Evolutionary conservation across 1,140 invertebrate genomes (phyloP), one percentile per base, ranked within the genome.

Genomic region (Drosophila novamexicana): DNA sequence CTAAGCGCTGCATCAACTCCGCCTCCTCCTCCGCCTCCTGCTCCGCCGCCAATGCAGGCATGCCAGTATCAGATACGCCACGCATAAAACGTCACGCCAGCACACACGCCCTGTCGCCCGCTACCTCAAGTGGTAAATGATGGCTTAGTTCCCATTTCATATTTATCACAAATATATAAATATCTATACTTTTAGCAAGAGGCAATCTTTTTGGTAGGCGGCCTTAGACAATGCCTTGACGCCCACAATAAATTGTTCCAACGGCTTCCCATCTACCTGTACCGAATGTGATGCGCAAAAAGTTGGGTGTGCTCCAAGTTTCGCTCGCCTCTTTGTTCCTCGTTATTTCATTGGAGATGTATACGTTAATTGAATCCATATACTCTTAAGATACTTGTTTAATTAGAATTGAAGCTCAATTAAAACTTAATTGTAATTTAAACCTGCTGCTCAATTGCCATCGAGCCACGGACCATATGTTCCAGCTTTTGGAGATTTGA

Each of bases 371-470:
- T 73, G 52, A 59, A 69, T 77, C 52, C 50, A 70, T 59, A 49
- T 32, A 66, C 63, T 64, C 12, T 32, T 45, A 77, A 77, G 76
- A 56, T 69, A 50, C 50, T 63, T 50, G 29, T 42, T 53, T 73
- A 76, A 76, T 73, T 77, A 63, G 36, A 67, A 74, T 54, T 77
- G 82, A 79, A 83, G 79, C 40, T 63, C 68, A 77, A 89, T 86
- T 88, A 89, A 88, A 77, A 69, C 34, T 74, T 88, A 86, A 88
- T 86, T 79, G 79, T 88, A 83, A 79, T 79, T 88, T 76, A 86
- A 73, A 79, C 44, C 37, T 61, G 54, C 34, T 57, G 14, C 57
- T 29, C 70, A 54, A 58, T 75, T 50, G 79, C 61, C 34, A 47
- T 34, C 37, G 32, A 58, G 22, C 22, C 22, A 22, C 22, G 22